Conservation (phyloP, 2,888 invertebrate species). For the Lymantria monacha region DNA sequence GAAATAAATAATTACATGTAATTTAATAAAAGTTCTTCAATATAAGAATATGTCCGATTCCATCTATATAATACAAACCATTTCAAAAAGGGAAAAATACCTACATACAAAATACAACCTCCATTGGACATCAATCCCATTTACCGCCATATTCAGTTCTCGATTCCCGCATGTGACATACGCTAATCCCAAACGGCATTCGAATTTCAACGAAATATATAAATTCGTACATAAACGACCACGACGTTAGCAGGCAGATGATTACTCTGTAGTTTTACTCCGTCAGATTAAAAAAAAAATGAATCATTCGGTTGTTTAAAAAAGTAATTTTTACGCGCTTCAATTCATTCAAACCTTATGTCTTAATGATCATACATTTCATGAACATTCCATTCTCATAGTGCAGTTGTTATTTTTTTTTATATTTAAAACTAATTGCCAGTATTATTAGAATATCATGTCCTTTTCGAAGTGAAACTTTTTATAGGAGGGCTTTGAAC, state of each 20-base stretch:
- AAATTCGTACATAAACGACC: constrained; percentile 51
- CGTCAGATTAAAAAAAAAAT: too few species aligned
- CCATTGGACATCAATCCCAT: constrained; percentile 30
- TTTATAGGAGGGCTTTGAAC: too few species aligned
- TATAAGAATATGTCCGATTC: constrained; percentile 83
- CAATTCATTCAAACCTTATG: too few species aligned
- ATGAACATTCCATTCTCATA: too few species aligned
- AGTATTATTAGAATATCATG: too few species aligned
- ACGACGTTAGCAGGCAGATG: constrained; percentile 16
- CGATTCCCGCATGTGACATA: constrained; percentile 31
- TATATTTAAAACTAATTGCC: too few species aligned
- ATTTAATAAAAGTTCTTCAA: constrained; percentile 80
- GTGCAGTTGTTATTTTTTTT: too few species aligned
- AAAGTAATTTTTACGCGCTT: too few species aligned
- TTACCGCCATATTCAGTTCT: constrained; percentile 48
- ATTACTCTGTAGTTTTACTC: too few species aligned
- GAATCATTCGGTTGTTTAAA: too few species aligned
- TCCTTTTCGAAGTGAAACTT: too few species aligned
- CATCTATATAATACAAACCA: constrained; percentile 77
- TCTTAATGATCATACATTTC: too few species aligned
- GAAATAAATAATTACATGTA: constrained; percentile 50
- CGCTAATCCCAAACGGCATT: constrained; percentile 26
- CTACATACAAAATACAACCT: constrained; percentile 78
- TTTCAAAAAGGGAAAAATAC: constrained; percentile 76
- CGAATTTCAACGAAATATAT: constrained; percentile 29